Evolutionary conservation across 2,888 invertebrate genomes (phyloP).

Genomic region (Nomada ruficornis): DNA sequence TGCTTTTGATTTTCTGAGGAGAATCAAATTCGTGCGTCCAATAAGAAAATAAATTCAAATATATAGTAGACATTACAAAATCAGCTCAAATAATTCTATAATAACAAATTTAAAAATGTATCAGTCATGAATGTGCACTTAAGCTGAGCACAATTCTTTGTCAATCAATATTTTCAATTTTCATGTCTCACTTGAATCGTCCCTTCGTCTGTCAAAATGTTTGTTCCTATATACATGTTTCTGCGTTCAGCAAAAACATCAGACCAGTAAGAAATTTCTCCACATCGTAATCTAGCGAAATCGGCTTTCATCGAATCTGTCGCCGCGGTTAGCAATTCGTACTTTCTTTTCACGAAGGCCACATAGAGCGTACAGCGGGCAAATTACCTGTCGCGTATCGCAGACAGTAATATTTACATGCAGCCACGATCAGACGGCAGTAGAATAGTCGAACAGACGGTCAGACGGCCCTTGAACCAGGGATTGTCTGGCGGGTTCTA

Average conservation of each 20-base stretch:
- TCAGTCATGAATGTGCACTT: no score
- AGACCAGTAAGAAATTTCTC: not conserved
- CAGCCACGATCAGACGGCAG: not conserved
- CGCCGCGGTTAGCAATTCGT: not conserved
- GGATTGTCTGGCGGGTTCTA: conserved; percentile 52
- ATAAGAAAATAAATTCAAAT: no score
- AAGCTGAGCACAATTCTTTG: no score
- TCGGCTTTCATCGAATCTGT: not conserved
- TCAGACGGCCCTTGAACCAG: conserved; percentile 20
- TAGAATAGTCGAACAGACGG: conserved; percentile 9
- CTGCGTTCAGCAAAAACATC: not conserved
- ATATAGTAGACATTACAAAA: no score
- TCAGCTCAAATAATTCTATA: no score
- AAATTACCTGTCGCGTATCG: conserved; percentile 10
- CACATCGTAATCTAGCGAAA: not conserved
- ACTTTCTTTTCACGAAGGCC: not conserved
- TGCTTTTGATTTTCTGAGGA: no score
- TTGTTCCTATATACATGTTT: not conserved
- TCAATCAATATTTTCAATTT: no score
- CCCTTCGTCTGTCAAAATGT: not conserved
- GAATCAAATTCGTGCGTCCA: no score
- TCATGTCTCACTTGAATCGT: no score
- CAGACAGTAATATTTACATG: not conserved
- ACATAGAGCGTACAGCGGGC: not conserved
- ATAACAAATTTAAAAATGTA: no score